Base-by-base conservation (phyloP, 2,888 invertebrate genomes). In the Aphodius granarius region DNA sequence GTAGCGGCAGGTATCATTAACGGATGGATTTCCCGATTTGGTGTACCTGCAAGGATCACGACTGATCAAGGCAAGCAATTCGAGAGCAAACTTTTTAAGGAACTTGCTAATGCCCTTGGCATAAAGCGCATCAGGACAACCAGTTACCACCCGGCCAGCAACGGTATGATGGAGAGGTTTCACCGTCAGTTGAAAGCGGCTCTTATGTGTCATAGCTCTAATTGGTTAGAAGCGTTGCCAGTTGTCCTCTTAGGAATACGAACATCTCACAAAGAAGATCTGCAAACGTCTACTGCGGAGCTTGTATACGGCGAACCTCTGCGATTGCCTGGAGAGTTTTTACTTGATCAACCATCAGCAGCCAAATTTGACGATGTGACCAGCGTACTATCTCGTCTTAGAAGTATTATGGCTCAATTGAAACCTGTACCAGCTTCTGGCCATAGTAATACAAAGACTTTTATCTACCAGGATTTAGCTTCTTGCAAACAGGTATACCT, bases 101-200 rank as follows among this genome's bases (percentile, higher is more conserved):
- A n/a, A n/a, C n/a, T 76, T 6, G 43, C 6, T 9, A 43, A 43
- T 9, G 1, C 13, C 9, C 13, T 43, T 9, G 81, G 79, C 9
- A 77, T 77, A 6, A 66, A 66, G 19, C 76, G 75, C 20, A 16
- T 75, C 15, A 75, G 77, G 15, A 79, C 78, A 6, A 79, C 81
- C 16, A 78, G 80, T 2, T 79, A 80, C 70, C 77, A 78, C 62
- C 81, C 80, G 3, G 75, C 78, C 74, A 66, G 79, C 16, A 80
- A 81, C 21, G 78, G 79, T 5, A 64, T 79, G n/a, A 75, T 81
- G 13, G 81, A 82, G 73, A 43, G 80, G 3, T 76, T 76, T 23
- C 80, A 79, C 68, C 72, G 80, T 17, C 65, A 73, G 3, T 62
- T 79, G 5, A 81, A 77, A 71, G 76, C 76, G 64, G 75, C 79